phyloP scores from a whole-genome alignment of 2,888 invertebrate species.

The Agrotis segetum region DNA sequence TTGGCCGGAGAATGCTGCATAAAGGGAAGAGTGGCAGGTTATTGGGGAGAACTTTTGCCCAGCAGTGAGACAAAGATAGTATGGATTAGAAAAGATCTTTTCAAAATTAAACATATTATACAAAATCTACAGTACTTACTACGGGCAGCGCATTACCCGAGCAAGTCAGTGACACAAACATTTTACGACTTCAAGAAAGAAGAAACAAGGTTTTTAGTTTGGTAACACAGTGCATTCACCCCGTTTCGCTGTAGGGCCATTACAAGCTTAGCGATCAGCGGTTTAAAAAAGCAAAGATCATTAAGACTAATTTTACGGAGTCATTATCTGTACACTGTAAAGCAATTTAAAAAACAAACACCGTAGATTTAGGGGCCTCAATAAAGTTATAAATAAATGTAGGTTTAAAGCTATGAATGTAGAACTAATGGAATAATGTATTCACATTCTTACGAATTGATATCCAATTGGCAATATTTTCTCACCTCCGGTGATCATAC shows the following conservation, averaged over 20 bases:
- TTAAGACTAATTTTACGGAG: constrained; percentile 51
- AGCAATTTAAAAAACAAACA: constrained; percentile 37
- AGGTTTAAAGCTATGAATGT: constrained; percentile 34
- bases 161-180: background rate
- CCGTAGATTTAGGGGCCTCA: background rate
- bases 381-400: constrained; percentile 31
- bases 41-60: too few relatives aligned
- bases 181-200: constrained; percentile 29
- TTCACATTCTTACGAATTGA: constrained; percentile 58
- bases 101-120: too few relatives aligned
- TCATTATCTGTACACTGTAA: constrained; percentile 38
- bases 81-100: too few relatives aligned
- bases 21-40: too few relatives aligned
- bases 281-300: constrained; percentile 49
- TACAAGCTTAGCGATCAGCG: constrained; percentile 33
- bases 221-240: constrained; percentile 55
- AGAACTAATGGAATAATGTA: constrained; percentile 36
- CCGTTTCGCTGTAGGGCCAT: constrained; percentile 40
- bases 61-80: too few relatives aligned
- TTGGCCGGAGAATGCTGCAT: too few relatives aligned
- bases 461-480: constrained; percentile 78
- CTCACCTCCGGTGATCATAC: constrained; percentile 82
- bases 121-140: background rate
- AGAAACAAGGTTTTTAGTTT: constrained; percentile 38
- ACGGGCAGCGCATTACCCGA: background rate